Base-by-base conservation (phyloP, 2,797 vertebrate species). In the Threskiornis aethiopicus region DNA sequence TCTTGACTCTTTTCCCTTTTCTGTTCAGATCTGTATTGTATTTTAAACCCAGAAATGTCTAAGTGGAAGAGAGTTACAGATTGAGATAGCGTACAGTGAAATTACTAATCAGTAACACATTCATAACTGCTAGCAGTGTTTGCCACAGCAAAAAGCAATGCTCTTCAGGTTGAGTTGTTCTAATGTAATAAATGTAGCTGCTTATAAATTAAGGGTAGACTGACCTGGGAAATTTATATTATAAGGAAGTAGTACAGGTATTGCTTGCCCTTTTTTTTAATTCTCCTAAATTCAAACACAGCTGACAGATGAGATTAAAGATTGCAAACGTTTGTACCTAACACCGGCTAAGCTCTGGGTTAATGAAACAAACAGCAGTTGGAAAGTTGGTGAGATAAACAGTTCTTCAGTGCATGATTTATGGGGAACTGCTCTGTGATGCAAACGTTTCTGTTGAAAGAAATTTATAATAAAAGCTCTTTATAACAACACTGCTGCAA, bases 311-410 rank as follows among this genome's bases (percentile, higher is more conserved):
- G 83, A 84, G 84, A 85, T 85, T 83, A 87, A 92, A 92, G 79
- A 51, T 90, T 51, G 28, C 72, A 84, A 75, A 47, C 0, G 1
- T 81, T 93, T 89, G 52, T 91, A 55, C 64, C 42, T 75, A 78
- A 41, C 29, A 18, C 47, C 72, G 76, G 79, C 75, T 91, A 84
- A 87, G 28, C n/a, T 71, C 52, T 85, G 71, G 89, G 84, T 78
- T 92, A 92, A 49, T 91, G 92, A 89, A 92, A 89, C 93, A 92
- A 90, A 51, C 44, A 71, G 51, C 76, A 67, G 26, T 85, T 85
- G 87, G 75, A 84, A 92, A 87, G 71, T 87, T 84, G 67, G 79
- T 78, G 86, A 94, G 71, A 64, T 77, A 78, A 93, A 96, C 71
- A 67, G 64, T 84, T 92, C 84, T 75, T 78, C 75, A 39, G 57